Evolutionary conservation across 2,888 invertebrate genomes (phyloP), one percentile per base, ranked within the genome.

Genomic region (Yponomeuta cagnagella): DNA sequence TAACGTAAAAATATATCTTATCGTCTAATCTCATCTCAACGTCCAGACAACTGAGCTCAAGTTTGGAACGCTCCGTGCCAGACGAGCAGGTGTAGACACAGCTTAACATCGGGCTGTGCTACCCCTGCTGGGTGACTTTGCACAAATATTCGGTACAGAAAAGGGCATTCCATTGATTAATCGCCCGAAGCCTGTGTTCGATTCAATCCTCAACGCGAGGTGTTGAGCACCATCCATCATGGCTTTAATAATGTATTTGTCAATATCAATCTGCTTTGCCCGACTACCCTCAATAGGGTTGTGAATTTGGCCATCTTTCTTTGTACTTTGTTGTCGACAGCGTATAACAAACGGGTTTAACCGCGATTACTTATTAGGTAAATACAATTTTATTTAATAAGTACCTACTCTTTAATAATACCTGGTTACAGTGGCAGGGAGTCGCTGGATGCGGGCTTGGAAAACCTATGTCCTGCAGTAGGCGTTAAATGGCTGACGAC

Each of bases 241-340:
- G 58, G 33, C 68, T n/a, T 31, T 69, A 31, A 69, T 69, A 69
- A 69, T 69, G 58, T 69, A 33, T 69, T 69, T 69, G 69, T 69
- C 69, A 37, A 68, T 33, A 30, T 31, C 33, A 65, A 31, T 65
- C 33, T 65, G 30, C 30, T 65, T 65, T 33, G 65, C 31, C 12
- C 33, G 30, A 31, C 65, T 33, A 31, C 30, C 10, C 65, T 31
- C 12, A 12, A 65, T 65, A 30, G 65, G 65, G 33, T 12, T 8
- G 31, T 65, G 65, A 33, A 58, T 58, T 58, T 58, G 52, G 52
- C 52, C 6, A 15, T 58, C 52, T 58, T 15, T 58, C 15, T 58
- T 58, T 12, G 52, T 58, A 8, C 43, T 43, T 43, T 15, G 52
- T 15, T 12, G 43, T 6, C 43, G 33, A 4, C 33, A 33, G 33